Base-by-base conservation (phyloP, 1,140 invertebrate genomes). In the Drosophila hydei region DNA sequence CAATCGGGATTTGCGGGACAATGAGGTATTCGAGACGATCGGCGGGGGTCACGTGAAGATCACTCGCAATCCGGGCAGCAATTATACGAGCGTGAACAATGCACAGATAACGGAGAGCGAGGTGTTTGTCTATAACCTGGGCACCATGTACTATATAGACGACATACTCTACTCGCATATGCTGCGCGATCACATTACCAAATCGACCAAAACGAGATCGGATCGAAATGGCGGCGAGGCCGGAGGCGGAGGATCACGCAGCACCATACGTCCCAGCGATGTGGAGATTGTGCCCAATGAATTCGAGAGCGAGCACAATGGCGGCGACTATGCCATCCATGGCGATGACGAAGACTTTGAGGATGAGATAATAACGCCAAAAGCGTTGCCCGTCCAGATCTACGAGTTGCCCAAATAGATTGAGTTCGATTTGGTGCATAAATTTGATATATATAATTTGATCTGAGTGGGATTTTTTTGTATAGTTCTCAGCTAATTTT, bases 71-170 rank as follows among this genome's bases (percentile, higher is more conserved):
- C 85, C 90, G 77, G 93, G 93, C 92, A 92, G 91, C 65, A 91
- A 93, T 73, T 92, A 93, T 9, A 92, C 92, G 27, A 89, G 89
- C 40, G 90, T 94, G 0, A 94, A 94, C 77, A 92, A 93, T 61
- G 93, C 93, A 18, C 91, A 92, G 58, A 93, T 94, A 11, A 92
- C 93, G 4, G 93, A 94, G 81, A 93, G 92, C 72, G 93, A 94
- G 83, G 93, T 94, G 14, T 94, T 94, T 79, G 94, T 94, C 9
- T 94, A 94, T 71, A 94, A 94, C 83, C 72, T 94, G 63, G 94
- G 94, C 40, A 94, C 94, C 61, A 94, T 94, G 93, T 94, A 93
- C 79, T 94, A 93, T 75, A 92, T 94, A 51, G 93, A 94, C 72
- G 92, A 93, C 65, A 92, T 94, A 30, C 81, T 94, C 3, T 94